These are phyloP conservation scores for Hydrotaea cyrtoneurina DNA, from an alignment of 2,888 invertebrate genomes.

Conservation along the genomic window DNA sequence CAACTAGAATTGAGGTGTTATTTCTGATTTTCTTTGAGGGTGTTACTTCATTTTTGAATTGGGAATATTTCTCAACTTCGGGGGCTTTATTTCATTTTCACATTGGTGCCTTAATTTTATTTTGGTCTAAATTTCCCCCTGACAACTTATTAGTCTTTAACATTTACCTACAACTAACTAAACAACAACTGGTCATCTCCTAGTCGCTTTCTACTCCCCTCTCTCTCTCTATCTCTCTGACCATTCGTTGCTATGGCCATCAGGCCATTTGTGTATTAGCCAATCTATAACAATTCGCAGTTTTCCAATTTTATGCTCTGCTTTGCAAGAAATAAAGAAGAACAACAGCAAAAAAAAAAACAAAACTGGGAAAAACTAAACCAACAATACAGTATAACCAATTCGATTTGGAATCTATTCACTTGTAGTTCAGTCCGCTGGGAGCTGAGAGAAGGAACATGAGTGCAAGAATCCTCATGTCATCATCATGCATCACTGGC, in stretches of 20 bases:
- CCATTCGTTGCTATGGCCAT: not conserved
- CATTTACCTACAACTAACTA: too few species aligned
- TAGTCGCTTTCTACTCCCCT: too few species aligned
- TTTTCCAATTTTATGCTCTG: slow-evolving; percentile 56
- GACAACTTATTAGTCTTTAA: too few species aligned
- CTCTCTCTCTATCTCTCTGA: too few species aligned
- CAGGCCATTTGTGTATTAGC: slow-evolving; percentile 3
- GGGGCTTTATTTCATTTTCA: too few species aligned
- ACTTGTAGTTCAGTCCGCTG: not conserved
- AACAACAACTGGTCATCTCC: too few species aligned
- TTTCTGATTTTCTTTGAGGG: too few species aligned
- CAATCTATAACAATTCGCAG: slow-evolving; percentile 36
- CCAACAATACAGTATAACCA: slow-evolving; percentile 22
- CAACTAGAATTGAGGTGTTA: too few species aligned
- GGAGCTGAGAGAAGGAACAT: not conserved
- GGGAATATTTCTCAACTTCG: too few species aligned
- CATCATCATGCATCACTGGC: not conserved
- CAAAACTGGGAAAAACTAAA: not conserved
- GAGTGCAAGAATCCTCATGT: not conserved
- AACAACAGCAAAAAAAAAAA: not conserved
- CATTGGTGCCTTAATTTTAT: too few species aligned
- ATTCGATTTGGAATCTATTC: slow-evolving; percentile 11
- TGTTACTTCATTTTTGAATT: too few species aligned
- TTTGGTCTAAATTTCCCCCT: too few species aligned
- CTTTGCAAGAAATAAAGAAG: slow-evolving; percentile 37